These are phyloP conservation scores for Pandion haliaetus DNA, from an alignment of 2,113 vertebrate genomes.

Conservation along the genomic window DNA sequence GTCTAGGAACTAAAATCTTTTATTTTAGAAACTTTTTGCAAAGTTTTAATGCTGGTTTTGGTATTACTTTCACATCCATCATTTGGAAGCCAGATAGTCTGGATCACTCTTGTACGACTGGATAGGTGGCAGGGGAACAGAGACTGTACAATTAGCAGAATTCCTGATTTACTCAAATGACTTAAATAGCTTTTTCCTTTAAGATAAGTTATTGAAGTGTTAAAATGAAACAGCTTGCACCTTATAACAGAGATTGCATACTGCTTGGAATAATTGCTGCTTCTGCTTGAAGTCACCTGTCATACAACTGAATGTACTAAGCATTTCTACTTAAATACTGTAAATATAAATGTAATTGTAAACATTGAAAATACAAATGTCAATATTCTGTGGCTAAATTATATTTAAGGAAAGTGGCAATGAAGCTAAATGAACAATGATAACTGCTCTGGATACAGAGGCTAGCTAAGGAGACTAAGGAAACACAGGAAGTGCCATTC, in stretches of 20 bases:
- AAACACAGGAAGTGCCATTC: background rate
- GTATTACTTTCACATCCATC: slow-evolving; percentile 13
- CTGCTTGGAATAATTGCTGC: background rate
- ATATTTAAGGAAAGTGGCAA: background rate
- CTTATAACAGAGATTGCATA: background rate
- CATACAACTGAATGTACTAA: background rate
- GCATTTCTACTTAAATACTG: background rate
- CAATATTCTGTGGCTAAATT: background rate
- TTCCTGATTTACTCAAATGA: slow-evolving; percentile 7
- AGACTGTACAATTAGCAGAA: background rate
- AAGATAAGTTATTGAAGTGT: background rate
- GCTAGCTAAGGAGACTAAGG: background rate
- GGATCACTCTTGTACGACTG: background rate
- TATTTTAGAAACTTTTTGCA: background rate
- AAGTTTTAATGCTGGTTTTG: background rate
- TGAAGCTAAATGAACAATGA: background rate
- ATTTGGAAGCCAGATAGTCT: background rate
- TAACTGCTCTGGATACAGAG: background rate
- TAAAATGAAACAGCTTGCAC: background rate
- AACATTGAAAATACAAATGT: background rate
- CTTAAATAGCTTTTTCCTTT: background rate
- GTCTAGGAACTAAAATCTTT: background rate
- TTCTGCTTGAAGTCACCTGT: background rate
- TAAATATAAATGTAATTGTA: background rate
- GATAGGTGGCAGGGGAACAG: background rate